Evolutionary conservation across 2,113 vertebrate species (phyloP), one percentile per base, ranked within the genome.

Genomic region (Hassar affinis): DNA sequence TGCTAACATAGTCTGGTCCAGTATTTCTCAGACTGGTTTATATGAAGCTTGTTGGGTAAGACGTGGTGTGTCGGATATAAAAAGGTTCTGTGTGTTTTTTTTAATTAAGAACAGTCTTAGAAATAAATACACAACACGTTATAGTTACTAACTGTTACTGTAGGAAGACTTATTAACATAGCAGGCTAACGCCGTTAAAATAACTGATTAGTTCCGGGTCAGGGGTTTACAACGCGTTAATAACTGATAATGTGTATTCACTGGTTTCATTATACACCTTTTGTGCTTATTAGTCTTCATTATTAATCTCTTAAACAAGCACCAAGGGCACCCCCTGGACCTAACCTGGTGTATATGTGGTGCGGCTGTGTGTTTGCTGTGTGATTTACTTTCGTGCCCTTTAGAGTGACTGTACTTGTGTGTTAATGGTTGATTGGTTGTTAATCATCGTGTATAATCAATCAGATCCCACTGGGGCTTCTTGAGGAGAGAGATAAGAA

Each of bases 401-500:
- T 7, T 76, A 14, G 42, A 4, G 35, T 33, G 30, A 35, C 5
- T 72, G 12, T 64, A 8, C 6, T 30, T 64, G 30, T 56, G n/a
- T 8, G 30, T 22, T n/a, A 79, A 11, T 42, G 20, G 47, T 59
- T 64, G 25, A 75, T 59, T 51, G 38, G 54, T 59, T 62, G 83
- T 61, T 79, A 12, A 51, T 83, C 22, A 14, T 62, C 14, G 33
- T 76, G 78, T 47, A 56, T 47, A n/a, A 57, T 22, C 86, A n/a
- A 57, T 22, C 86, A 99, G 98, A 96, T 99, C 85, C 95, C 97
- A 72, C 95, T 93, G 90, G 94, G 93, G 51, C 94, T 99, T 91
- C 92, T 99, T 83, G 95, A 94, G 33, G 97, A 98, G 83, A 94
- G 97, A 86, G 97, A 99, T 87, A 99, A 96, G 88, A 94, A 94